Base-by-base conservation (phyloP, 2,113 vertebrate species). In the Saguinus imperator region DNA sequence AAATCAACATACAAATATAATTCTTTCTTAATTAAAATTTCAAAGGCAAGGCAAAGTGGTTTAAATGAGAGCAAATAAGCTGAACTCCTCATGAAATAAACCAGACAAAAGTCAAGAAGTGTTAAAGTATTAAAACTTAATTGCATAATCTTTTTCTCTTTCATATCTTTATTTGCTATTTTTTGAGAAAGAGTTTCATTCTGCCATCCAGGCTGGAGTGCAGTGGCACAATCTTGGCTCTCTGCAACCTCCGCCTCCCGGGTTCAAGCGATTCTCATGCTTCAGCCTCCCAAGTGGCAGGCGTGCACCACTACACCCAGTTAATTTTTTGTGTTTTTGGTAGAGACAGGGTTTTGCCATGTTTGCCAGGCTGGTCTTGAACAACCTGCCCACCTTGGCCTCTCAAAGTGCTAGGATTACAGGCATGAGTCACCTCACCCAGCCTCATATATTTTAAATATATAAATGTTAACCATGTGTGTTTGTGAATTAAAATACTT, bases 21-120 rank as follows among this genome's bases (percentile, higher is more conserved):
- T 58, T 23, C 35, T 91, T 83, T 95, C 37, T 37, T 13, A 9
- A 8, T 70, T 87, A 87, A 79, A 52, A 18, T 80, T 89, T 73
- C 45, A 37, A 17, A 84, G 66, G 25, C 27, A 17, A 80, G 66
- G n/a, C 35, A 89, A 35, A 52, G 79, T 82, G 45, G 21, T 72
- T 61, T 35, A 83, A 27, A 45, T 29, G 21, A 55, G 13, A 50
- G 18, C 11, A 92, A 76, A 48, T 76, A 66, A 76, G 25, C 7
- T 50, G 10, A 92, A 1, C 35, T 87, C 23, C 16, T 55, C 61
- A 52, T n/a, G 35, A 90, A 88, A 91, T 83, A 93, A 45, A 73
- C 13, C 40, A 35, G 18, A 87, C 3, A 18, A 86, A 94, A 73
- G 6, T 50, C 16, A 64, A 21, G 14, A 61, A 45, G 14, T 81